Evolutionary conservation across 2,888 invertebrate genomes (phyloP).

Genomic region (Nasonovia ribisnigri): DNA sequence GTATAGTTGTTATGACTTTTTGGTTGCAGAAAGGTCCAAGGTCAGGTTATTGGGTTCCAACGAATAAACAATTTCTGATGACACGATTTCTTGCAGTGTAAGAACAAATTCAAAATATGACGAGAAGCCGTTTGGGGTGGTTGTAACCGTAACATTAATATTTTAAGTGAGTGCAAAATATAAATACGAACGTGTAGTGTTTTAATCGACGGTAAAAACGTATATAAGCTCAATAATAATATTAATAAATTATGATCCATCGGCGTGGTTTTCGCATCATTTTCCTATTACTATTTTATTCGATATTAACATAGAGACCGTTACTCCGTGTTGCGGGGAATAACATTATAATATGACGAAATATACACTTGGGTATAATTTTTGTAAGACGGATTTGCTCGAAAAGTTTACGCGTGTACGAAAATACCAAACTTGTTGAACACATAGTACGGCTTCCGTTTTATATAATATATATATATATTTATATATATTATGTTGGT

Average conservation of each 20-base stretch:
- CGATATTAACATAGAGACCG: background rate
- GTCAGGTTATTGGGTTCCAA: no score
- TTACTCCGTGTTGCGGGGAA: background rate
- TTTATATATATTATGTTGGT: background rate
- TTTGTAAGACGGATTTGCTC: background rate
- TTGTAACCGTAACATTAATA: background rate
- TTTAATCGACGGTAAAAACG: background rate
- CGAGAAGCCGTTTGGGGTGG: background rate
- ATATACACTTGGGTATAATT: constrained; percentile 1
- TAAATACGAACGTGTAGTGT: background rate
- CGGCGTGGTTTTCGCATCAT: background rate
- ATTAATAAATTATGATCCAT: background rate
- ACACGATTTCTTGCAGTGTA: no score
- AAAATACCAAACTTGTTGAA: constrained; percentile 21
- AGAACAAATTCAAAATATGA: no score
- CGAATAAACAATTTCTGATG: no score
- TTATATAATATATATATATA: background rate
- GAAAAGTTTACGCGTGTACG: background rate
- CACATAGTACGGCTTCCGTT: background rate
- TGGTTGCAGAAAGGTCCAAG: background rate
- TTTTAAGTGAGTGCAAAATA: background rate
- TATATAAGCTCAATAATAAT: background rate
- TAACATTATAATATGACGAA: background rate
- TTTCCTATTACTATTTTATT: background rate
- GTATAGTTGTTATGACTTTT: no score